These are phyloP conservation scores for Coremacera marginata DNA, from an alignment of 2,888 invertebrate genomes.

Conservation along the genomic window DNA sequence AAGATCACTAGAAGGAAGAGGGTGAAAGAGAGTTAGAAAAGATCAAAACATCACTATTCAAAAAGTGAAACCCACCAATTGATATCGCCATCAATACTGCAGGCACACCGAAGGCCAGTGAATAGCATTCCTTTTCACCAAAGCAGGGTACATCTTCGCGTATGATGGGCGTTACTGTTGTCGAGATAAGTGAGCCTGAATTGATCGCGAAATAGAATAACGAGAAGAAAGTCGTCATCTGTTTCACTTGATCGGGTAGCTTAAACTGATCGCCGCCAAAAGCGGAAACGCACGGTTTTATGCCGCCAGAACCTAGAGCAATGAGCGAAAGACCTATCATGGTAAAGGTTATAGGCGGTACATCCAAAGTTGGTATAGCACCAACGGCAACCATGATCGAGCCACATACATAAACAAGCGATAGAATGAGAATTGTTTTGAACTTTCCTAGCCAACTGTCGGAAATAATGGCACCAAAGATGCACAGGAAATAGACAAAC, in stretches of 20 bases:
- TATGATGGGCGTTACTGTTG: slow-evolving; percentile 80
- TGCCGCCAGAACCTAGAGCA: slow-evolving; percentile 83
- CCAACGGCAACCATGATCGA: slow-evolving; percentile 76
- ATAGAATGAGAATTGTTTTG: slow-evolving; percentile 79
- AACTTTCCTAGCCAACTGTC: slow-evolving; percentile 86
- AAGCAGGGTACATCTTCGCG: slow-evolving; percentile 78
- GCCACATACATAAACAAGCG: slow-evolving; percentile 80
- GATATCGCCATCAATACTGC: slow-evolving; percentile 79
- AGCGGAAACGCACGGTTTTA: slow-evolving; percentile 85
- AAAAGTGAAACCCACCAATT: slow-evolving; percentile 71
- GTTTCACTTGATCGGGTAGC: slow-evolving; percentile 75
- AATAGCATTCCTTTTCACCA: slow-evolving; percentile 77
- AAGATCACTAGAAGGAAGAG: slow-evolving; percentile 77
- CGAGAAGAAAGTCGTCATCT: slow-evolving; percentile 80
- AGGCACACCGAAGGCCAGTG: slow-evolving; percentile 82
- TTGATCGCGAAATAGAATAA: slow-evolving; percentile 80
- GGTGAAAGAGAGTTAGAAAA: background rate
- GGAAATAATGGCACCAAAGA: slow-evolving; percentile 83
- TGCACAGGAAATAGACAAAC: slow-evolving; percentile 81
- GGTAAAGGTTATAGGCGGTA: slow-evolving; percentile 72
- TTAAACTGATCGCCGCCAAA: slow-evolving; percentile 87
- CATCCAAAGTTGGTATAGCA: slow-evolving; percentile 71
- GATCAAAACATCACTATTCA: background rate
- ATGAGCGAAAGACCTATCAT: slow-evolving; percentile 78
- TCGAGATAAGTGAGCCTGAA: slow-evolving; percentile 79